Evolutionary conservation across 2,113 vertebrate genomes (phyloP), one percentile per base, ranked within the genome.

Genomic region (Camelus dromedarius): DNA sequence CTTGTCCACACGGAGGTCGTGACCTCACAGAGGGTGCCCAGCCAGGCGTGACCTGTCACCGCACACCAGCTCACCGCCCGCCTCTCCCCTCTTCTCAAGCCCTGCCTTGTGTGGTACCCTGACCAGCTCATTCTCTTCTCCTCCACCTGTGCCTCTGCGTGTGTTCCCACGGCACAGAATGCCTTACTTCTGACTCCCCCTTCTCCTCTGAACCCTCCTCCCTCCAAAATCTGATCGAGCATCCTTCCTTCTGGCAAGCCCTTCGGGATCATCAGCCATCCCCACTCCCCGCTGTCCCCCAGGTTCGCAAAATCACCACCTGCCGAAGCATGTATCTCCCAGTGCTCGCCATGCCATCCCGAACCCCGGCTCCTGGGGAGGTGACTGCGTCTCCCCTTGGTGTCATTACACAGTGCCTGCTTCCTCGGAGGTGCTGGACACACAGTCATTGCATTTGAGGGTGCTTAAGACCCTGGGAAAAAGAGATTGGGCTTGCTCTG

Each of bases 321-420:
- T 28, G 52, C 72, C 32, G n/a, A 15, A 15, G 72, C 22, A 0
- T 19, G 0, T 4, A 3, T 12, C 50, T 50, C 76, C 11, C 1
- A 28, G 1, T 5, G 1, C 5, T 66, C 56, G 1, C 22, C 32
- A 10, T 0, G 1, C 9, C 35, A 2, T n/a, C 54, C 32, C 11
- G 46, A 26, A 35, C 52, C 60, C 48, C 12, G 12, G 6, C 76
- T 35, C 46, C 52, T 20, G 58, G 30, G 35, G 15, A 14, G 18
- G 20, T 5, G 7, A 50, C 64, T 24, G 19, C 9, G 75, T 16
- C n/a, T 81, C 69, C 2, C 28, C 91, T 30, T 48, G 5, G 11
- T 12, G 38, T 46, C 22, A 10, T 48, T 60, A 60, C 79, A n/a
- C 16, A 7, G 50, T 20, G 8, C n/a, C 48, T 16, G 82, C 62